Conservation (phyloP, 2,113 vertebrate genomes). For the Acrocephalus kingi region DNA sequence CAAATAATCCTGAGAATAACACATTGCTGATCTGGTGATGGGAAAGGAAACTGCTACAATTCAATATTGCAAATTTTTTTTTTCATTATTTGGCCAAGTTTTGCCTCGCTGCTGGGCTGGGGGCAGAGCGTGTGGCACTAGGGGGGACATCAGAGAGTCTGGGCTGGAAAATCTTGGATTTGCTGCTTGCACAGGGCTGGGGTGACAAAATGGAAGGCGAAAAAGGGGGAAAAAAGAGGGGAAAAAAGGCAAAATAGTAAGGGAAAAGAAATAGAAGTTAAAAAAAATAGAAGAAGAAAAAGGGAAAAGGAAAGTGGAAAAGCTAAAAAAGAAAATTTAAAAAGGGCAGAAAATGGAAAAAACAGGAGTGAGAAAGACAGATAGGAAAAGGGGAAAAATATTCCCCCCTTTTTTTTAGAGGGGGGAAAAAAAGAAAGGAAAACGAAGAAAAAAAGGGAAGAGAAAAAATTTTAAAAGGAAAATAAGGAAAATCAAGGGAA, state of each 20-base stretch:
- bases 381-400: rapidly evolving
- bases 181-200: not conserved
- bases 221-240: not conserved
- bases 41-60: rapidly evolving
- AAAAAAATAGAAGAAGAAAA: not conserved
- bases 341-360: not conserved
- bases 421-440: rapidly evolving
- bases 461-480: not conserved
- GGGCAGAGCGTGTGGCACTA: rapidly evolving
- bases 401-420: rapidly evolving
- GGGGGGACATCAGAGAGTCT: not conserved
- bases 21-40: rapidly evolving
- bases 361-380: not conserved
- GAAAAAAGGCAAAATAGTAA: rapidly evolving
- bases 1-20: not conserved
- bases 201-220: too few relatives aligned
- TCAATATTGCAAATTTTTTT: rapidly evolving
- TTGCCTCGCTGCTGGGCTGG: not conserved
- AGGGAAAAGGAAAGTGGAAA: rapidly evolving
- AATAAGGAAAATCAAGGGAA: rapidly evolving
- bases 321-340: not conserved
- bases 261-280: too few relatives aligned
- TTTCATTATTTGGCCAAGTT: not conserved
- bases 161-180: not conserved
- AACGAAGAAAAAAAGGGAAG: rapidly evolving